Base-by-base conservation (phyloP, 2,797 vertebrate genomes). In the Nothura maculosa region DNA sequence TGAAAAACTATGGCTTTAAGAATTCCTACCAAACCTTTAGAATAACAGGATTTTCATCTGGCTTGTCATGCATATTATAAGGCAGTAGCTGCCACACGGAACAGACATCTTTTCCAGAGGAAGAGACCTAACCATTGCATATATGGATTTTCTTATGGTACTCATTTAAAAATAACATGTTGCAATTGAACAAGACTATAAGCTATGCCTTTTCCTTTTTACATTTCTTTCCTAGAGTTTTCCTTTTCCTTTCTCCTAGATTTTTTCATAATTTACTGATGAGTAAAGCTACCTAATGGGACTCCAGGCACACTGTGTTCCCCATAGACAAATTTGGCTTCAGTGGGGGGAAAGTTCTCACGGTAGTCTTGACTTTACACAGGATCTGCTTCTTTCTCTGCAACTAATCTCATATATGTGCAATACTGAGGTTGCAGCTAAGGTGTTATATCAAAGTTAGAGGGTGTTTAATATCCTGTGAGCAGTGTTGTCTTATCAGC, bases 381-480 rank as follows among this genome's bases (percentile, higher is more conserved):
- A 55, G 0, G 0, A 36, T 83, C 38, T 73, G 27, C n/a, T 13
- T 54, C 16, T 75, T 63, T 50, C 38, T 52, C 78, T 83, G 66
- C 60, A 89, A 91, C 10, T 75, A 36, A 82, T 67, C 14, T 86
- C 47, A 70, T 38, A 47, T 38, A 72, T 17, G 7, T 70, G 7
- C 4, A 48, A 74, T 15, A 69, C 0, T 34, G 32, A 85, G 19
- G 20, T 54, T 91, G 27, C n/a, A 83, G 34, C 20, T 45, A 78
- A 75, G 45, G 54, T 78, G 38, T 14, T 85, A 62, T 18, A 62
- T 43, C 5, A 38, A 78, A 32, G 5, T 40, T 85, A 81, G 21
- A 83, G 45, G 38, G 62, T 83, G 72, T 92, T 96, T 93, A 93
- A 94, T 94, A 93, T 85, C 76, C 64, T 89, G 28, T 42, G 87